A percentile compares a stretch with the other conserved stretches of the same genome.
Evolutionary conservation across 2,888 invertebrate species (phyloP).

Genomic region (Sarcophaga rosellei): DNA sequence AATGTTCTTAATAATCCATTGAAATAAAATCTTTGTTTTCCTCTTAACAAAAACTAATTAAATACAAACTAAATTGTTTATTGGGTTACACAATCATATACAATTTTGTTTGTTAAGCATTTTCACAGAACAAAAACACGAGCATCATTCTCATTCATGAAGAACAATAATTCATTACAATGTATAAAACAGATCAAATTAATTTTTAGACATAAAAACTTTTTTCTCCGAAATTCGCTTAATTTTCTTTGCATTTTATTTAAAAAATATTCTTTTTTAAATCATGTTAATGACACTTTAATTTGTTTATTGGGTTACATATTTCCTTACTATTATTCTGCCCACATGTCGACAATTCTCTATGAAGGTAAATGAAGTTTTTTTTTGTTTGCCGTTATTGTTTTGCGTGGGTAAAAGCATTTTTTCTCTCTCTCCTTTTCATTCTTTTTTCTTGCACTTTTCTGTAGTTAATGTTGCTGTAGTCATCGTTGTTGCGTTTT

Average conservation of each 20-base stretch:
- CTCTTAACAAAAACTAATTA: too few relatives aligned
- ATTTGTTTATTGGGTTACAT: conserved; percentile 40
- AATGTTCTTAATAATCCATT: too few relatives aligned
- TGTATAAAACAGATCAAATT: too few relatives aligned
- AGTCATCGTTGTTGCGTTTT: background rate
- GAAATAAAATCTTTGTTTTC: too few relatives aligned
- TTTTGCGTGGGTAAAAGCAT: conserved; percentile 49
- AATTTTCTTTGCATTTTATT: background rate
- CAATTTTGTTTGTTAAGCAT: too few relatives aligned
- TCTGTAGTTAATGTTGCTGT: background rate
- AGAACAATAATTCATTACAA: too few relatives aligned
- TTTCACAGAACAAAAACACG: too few relatives aligned
- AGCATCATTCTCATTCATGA: too few relatives aligned
- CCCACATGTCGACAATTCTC: conserved; percentile 33
- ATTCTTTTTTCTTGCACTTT: background rate
- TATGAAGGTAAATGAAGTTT: conserved; percentile 45
- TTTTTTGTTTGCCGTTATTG: conserved; percentile 18
- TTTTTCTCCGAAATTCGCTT: background rate
- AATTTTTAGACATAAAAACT: too few relatives aligned
- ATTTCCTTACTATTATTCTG: conserved; percentile 27
- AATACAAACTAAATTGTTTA: too few relatives aligned
- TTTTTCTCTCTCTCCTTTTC: background rate
- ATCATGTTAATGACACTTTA: background rate
- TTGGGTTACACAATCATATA: too few relatives aligned
- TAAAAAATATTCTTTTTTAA: background rate